Base-by-base conservation (phyloP, 2,113 vertebrate species). In the Prionailurus bengalensis region DNA sequence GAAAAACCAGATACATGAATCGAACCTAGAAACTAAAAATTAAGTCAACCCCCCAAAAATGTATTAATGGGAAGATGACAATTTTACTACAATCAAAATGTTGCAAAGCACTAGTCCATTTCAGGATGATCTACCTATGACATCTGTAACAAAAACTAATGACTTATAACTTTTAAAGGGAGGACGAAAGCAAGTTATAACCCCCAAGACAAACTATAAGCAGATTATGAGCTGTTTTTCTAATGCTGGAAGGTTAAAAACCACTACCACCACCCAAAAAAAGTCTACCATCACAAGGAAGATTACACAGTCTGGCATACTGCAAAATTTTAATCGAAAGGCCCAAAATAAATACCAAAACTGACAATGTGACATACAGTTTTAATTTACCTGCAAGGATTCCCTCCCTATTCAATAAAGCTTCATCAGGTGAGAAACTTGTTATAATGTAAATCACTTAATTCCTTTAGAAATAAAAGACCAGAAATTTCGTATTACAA, bases 391-490 rank as follows among this genome's bases (percentile, higher is more conserved):
- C 53, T 91, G 36, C 68, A 97, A 91, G 42, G 51, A 93, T 27
- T 70, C 61, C 89, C n/a, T 71, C 36, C 42, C 53, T 84, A 55
- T 12, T 83, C 70, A 93, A 31, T 65, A 53, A 7, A 81, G 84
- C 19, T 92, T 27, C 23, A 82, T 74, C 19, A 71, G 5, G 17
- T 48, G 61, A 92, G 42, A 92, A 91, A 73, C 36, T 29, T 92
- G 25, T 6, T 92, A 3, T 63, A 95, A 79, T 23, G 63, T 87
- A 87, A 94, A 66, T 68, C n/a, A 93, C 31, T 89, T 36, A 94
- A 74, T 89, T 93, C 14, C 36, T 94, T 91, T 78, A 92, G 53
- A 97, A 84, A 96, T 83, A 70, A 94, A 84, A 95, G n/a, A 63
- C 81, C 25, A 94, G 39, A 85, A 85, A 51, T 11, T 71, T 85